Conservation (phyloP, 2,113 vertebrate species). For the Pachyramphus minor region DNA sequence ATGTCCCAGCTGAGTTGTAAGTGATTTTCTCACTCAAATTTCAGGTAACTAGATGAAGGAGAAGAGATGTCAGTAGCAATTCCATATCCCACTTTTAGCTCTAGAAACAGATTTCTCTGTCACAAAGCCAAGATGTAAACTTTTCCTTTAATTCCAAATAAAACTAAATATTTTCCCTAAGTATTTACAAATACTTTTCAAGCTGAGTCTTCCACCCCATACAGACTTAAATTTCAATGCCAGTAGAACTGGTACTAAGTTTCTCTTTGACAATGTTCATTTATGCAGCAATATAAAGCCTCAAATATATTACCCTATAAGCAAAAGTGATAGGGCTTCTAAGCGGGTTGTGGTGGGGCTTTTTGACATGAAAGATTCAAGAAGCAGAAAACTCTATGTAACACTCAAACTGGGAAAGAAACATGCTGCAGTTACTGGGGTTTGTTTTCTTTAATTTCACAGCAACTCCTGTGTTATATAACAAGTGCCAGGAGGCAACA, state of each 20-base stretch:
- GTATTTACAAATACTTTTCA: neutral
- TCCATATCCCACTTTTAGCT: neutral
- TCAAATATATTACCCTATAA: neutral
- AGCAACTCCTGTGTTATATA: neutral
- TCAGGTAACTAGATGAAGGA: neutral
- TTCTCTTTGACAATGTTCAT: neutral
- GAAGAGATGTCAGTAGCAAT: neutral
- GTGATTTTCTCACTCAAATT: neutral
- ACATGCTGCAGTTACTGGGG: neutral
- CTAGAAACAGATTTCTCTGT: neutral
- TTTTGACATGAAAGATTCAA: neutral
- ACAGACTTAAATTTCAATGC: neutral
- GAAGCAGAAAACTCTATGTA: neutral
- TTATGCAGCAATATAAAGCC: neutral
- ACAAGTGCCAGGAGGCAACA: neutral
- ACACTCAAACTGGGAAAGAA: neutral
- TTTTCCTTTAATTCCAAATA: neutral
- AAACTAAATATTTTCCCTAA: neutral
- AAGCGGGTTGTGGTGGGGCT: neutral
- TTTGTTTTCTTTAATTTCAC: neutral
- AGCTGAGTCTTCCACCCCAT: neutral
- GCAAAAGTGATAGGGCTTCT: neutral
- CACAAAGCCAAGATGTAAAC: neutral
- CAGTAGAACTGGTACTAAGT: neutral
- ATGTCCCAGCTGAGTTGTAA: neutral